Evolutionary conservation across 2,888 invertebrate genomes (phyloP), one percentile per base, ranked within the genome.

Genomic region (Erebia aethiops): DNA sequence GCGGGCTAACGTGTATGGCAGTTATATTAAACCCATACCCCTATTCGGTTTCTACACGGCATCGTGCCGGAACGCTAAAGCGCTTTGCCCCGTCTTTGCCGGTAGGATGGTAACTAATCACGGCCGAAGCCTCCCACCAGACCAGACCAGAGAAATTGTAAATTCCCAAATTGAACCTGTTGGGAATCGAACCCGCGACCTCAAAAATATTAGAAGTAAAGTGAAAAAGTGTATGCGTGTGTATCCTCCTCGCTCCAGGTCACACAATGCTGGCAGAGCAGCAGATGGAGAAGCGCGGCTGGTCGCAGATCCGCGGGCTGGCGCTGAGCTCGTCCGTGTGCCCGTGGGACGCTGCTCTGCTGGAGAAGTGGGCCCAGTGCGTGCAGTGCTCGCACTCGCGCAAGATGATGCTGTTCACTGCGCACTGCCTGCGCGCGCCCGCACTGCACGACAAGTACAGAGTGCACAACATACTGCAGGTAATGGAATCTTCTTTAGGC

Each of bases 191-290:
- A n/a, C n/a, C n/a, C n/a, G n/a, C n/a, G n/a, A n/a, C n/a, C n/a
- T n/a, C n/a, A n/a, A n/a, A n/a, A n/a, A n/a, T 26, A 26, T 26
- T 3, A 26, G 52, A 10, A 54, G 18, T 18, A 10, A 18, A 9
- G 8, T 54, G 1, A 8, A 13, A 21, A 21, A 2, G 21, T n/a
- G n/a, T 21, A 21, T 21, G 21, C n/a, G n/a, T n/a, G n/a, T n/a
- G n/a, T n/a, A n/a, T n/a, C n/a, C 1, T 21, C 1, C 35, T 21
- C 2, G 0, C 21, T 8, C n/a, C 79, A 93, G 93, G 93, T 5
- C 92, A 92, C 76, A 87, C 93, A 0, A 88, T 93, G 91, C 63
- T 93, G 69, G 92, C 92, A 2, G 93, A 93, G 74, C 90, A 90
- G 74, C 85, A 85, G 61, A 88, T 88, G 61, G 56, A 80, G 0